These are phyloP conservation scores for Drosophila lacteicornis DNA, from an alignment of 1,140 invertebrate genomes.

Conservation along the genomic window DNA sequence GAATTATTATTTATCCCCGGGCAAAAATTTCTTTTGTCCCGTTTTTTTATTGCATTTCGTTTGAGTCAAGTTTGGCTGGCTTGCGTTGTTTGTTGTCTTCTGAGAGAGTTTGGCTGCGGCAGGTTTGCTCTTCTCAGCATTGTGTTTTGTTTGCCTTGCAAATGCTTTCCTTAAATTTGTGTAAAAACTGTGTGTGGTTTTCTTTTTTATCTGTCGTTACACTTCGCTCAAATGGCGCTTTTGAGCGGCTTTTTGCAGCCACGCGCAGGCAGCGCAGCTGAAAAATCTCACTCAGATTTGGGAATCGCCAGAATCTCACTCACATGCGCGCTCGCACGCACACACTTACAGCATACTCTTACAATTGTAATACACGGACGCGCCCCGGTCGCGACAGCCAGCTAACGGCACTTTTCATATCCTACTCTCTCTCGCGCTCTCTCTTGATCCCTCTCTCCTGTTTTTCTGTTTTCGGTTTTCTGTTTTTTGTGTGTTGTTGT, in stretches of 20 bases:
- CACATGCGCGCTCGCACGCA: conserved; percentile 41
- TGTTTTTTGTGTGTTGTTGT: conserved; percentile 8
- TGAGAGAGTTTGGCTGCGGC: conserved; percentile 25
- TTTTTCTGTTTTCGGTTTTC: conserved; percentile 18
- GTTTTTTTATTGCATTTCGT: conserved; percentile 40
- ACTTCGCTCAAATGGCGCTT: conserved; percentile 13
- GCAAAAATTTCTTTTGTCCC: conserved; percentile 45
- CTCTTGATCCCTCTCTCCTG: conserved; percentile 19
- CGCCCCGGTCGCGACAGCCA: conserved; percentile 44
- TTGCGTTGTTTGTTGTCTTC: conserved; percentile 26
- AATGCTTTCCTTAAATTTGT: conserved; percentile 19
- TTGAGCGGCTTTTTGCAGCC: conserved; percentile 56
- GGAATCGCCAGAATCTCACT: conserved; percentile 27
- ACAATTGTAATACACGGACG: conserved; percentile 53
- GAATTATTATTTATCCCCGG: conserved; percentile 42
- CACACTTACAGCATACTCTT: conserved; percentile 29
- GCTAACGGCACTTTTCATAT: conserved; percentile 67
- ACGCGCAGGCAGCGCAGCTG: conserved; percentile 55
- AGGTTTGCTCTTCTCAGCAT: conserved; percentile 28
- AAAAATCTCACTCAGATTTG: conserved; percentile 45
- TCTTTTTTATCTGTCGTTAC: conserved; percentile 5
- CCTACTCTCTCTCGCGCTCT: conserved; percentile 42
- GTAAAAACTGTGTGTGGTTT: conserved; percentile 24
- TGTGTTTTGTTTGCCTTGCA: conserved; percentile 24
- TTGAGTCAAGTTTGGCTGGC: conserved; percentile 26